Evolutionary conservation across 2,797 vertebrate species (phyloP).

Genomic region (Buceros bicornis): DNA sequence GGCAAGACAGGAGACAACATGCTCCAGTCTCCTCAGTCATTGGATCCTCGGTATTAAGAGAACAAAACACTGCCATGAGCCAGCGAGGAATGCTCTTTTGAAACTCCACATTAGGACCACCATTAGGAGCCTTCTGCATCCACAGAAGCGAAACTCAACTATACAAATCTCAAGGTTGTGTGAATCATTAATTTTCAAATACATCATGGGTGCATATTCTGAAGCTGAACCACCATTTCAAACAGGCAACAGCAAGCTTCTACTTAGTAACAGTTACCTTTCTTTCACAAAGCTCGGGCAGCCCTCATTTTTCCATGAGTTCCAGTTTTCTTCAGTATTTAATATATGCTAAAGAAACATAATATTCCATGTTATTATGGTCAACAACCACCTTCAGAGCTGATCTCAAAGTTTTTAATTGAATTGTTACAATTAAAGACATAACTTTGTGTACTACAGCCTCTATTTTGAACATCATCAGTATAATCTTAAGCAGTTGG

Average conservation of each 20-base stretch:
- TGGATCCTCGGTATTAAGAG: not conserved
- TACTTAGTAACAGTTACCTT: slow-evolving; percentile 81
- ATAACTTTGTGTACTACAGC: not conserved
- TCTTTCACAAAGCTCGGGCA: slow-evolving; percentile 98
- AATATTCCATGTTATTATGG: not conserved
- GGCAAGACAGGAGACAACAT: not conserved
- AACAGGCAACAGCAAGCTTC: not conserved
- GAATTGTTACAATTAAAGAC: not conserved
- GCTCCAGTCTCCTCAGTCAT: not conserved
- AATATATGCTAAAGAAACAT: slow-evolving; percentile 90
- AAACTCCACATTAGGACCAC: not conserved
- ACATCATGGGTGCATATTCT: not conserved
- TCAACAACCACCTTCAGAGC: not conserved
- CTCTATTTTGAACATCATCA: not conserved
- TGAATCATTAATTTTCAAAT: rapidly evolving
- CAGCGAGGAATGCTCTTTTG: not conserved
- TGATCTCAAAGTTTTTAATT: not conserved
- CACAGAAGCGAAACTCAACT: not conserved
- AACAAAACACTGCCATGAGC: not conserved
- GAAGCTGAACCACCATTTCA: not conserved
- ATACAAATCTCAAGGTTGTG: not conserved
- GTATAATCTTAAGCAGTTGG: not conserved
- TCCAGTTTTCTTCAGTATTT: slow-evolving; percentile 99
- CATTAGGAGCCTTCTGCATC: not conserved
- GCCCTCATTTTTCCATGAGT: slow-evolving; percentile 98